These are phyloP conservation scores for Orchesella flavescens DNA, from an alignment of 2,888 invertebrate species.

Conservation along the genomic window DNA sequence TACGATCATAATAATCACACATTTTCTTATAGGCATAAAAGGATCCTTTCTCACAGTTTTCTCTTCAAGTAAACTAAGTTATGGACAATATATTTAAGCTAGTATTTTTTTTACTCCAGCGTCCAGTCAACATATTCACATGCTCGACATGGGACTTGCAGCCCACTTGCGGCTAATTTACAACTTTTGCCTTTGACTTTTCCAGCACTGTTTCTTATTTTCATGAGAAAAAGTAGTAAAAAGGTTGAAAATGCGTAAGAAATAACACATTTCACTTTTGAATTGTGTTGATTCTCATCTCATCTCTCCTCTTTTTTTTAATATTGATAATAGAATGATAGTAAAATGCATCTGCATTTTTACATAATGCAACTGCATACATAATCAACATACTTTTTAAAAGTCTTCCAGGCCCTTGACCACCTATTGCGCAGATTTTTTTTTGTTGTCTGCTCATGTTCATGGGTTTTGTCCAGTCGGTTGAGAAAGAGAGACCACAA, in stretches of 20 bases:
- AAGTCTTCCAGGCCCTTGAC: constrained; percentile 51
- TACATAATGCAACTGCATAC: constrained; percentile 5
- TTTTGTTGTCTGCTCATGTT: constrained; percentile 23
- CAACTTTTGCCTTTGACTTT: constrained; percentile 39
- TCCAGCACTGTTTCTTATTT: background rate
- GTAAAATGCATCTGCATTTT: background rate
- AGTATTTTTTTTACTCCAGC: background rate
- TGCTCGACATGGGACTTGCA: constrained; percentile 40
- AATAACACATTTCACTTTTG: constrained; percentile 47
- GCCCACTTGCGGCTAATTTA: constrained; percentile 65
- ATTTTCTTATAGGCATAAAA: constrained; percentile 29
- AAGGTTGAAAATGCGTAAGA: constrained; percentile 53
- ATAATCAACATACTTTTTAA: constrained; percentile 17
- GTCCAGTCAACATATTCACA: background rate
- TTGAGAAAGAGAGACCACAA: background rate
- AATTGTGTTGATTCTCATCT: constrained; percentile 40
- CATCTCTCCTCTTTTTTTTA: background rate
- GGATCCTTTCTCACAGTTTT: constrained; percentile 48
- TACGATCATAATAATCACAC: constrained; percentile 62
- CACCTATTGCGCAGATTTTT: constrained; percentile 57
- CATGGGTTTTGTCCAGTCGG: constrained; percentile 21
- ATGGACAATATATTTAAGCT: constrained; percentile 41
- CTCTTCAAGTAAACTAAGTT: constrained; percentile 15
- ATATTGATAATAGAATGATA: background rate
- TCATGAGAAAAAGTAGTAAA: constrained; percentile 42